Base-by-base conservation (phyloP, 2,888 invertebrate species). In the Drosophila colorata region DNA sequence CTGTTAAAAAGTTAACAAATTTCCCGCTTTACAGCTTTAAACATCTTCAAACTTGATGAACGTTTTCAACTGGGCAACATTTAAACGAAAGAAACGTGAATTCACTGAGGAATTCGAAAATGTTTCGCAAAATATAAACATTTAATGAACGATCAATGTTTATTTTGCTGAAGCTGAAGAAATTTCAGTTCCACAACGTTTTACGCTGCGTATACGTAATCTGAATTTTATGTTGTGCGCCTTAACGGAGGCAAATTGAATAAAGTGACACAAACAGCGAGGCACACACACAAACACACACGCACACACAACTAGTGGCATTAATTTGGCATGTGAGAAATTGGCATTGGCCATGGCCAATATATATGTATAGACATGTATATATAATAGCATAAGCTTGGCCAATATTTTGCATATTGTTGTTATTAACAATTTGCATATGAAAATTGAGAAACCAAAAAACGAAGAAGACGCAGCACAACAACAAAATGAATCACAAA, bases 381-480 rank as follows among this genome's bases (percentile, higher is more conserved):
- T 25, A 14, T 31, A 14, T 23, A 35, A 9, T n/a, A 28, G 28
- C 41, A 33, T 13, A 43, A 72, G 53, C 33, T 57, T 72, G 46
- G 40, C 37, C 48, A 56, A 46, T 51, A 48, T 33, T 69, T 69
- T 55, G 65, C 75, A 75, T 69, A 51, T 58, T 47, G 47, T 74
- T 74, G 56, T 58, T 69, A 60, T 69, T 57, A 64, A 64, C 55
- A 74, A 74, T 74, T 74, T 74, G 75, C 73, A 74, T 74, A 74
- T 53, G 53, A 69, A 71, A 70, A 75, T 60, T 76, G 53, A 44
- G n/a, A 59, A 57, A 64, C 28, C 20, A 23, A 23, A 16, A 18
- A 35, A 51, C 18, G n/a, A 40, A 33, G 18, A 7, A 46, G 25
- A 47, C n/a, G 6, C 1, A 14, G 20, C 18, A 38, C 14, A 28